Evolutionary conservation across 2,888 invertebrate genomes (phyloP).

Genomic region (Polydrusus cervinus): DNA sequence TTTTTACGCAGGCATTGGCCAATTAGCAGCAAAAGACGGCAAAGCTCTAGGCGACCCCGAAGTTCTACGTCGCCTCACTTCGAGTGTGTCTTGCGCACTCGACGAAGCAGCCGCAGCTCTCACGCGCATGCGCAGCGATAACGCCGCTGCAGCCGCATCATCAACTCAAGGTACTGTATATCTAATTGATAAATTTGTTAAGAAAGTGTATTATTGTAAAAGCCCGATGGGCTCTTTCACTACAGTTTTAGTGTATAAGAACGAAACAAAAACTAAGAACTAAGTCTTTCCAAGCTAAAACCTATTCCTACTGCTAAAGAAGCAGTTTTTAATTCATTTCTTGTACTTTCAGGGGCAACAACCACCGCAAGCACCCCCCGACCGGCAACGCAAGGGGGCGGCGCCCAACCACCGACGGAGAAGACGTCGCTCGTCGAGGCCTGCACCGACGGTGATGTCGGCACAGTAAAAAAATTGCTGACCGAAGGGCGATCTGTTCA

Average conservation of each 20-base stretch:
- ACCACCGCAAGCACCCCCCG: conserved; percentile 34
- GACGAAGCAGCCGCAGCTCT: conserved; percentile 98
- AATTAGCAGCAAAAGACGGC: conserved; percentile 84
- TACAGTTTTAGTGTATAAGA: too few species aligned
- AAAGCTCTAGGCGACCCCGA: conserved; percentile 92
- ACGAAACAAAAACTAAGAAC: too few species aligned
- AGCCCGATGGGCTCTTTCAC: too few species aligned
- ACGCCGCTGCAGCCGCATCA: conserved; percentile 70
- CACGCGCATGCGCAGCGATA: conserved; percentile 96
- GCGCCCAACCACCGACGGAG: conserved; percentile 65
- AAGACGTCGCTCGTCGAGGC: conserved; percentile 87
- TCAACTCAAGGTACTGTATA: conserved; percentile 27
- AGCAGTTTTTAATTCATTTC: not conserved
- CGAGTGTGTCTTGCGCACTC: conserved; percentile 89
- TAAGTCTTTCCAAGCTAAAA: too few species aligned
- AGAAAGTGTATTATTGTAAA: too few species aligned
- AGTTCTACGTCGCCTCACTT: conserved; percentile 88
- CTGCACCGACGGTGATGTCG: conserved; percentile 95
- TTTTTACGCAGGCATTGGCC: conserved; percentile 80
- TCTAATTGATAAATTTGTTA: too few species aligned
- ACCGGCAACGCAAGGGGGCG: conserved; percentile 47
- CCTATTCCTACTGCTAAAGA: too few species aligned
- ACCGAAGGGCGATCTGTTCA: conserved; percentile 95
- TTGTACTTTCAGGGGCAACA: conserved; percentile 36
- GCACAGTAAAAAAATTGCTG: conserved; percentile 91